These are phyloP conservation scores for Eupristina koningsbergeri DNA, from an alignment of 1,140 invertebrate genomes.

Conservation along the genomic window DNA sequence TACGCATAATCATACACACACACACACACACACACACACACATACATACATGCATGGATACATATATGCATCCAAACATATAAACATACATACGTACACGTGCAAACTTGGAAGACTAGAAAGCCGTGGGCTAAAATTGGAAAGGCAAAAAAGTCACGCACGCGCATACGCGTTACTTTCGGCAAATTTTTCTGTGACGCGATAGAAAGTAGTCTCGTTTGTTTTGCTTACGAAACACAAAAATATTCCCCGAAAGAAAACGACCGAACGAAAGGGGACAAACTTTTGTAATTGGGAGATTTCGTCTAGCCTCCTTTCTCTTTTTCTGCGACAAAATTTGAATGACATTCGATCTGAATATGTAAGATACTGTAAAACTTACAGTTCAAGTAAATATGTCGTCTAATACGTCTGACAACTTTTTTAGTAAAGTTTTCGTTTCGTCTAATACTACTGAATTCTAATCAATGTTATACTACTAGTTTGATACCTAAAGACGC, in stretches of 20 bases:
- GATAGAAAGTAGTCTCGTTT: constrained; percentile 16
- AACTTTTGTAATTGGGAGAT: background rate
- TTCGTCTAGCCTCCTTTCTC: background rate
- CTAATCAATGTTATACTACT: too few relatives aligned
- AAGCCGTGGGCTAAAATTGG: constrained; percentile 25
- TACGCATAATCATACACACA: too few relatives aligned
- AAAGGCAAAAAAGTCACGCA: constrained; percentile 16
- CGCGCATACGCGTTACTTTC: background rate
- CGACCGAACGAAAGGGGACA: background rate
- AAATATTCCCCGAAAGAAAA: background rate
- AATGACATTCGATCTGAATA: constrained; percentile 1
- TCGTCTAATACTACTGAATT: too few relatives aligned
- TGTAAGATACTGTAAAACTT: background rate
- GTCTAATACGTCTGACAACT: too few relatives aligned
- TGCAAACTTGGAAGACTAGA: background rate
- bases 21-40: too few relatives aligned
- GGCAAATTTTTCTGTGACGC: constrained; percentile 15
- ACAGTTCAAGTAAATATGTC: background rate
- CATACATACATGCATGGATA: too few relatives aligned
- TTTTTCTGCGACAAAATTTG: background rate
- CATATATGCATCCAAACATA: too few relatives aligned
- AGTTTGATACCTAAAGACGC: too few relatives aligned
- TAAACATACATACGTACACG: background rate
- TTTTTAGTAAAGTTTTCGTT: too few relatives aligned
- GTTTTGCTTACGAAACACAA: constrained; percentile 14